Base-by-base conservation (phyloP, 2,113 vertebrate genomes). In the Lota lota region DNA sequence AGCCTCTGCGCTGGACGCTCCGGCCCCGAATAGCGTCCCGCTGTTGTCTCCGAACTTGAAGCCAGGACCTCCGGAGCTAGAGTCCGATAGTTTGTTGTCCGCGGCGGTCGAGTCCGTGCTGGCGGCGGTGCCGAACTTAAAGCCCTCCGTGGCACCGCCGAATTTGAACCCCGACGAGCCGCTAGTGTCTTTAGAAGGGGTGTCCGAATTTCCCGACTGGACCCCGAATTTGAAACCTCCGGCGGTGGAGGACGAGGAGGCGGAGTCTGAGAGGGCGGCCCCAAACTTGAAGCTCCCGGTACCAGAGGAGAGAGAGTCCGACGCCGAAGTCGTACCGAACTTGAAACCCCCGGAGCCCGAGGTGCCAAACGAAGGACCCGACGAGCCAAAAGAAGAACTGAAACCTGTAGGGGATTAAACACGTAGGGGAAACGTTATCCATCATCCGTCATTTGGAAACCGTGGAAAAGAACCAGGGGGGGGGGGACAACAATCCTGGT, bases 241-340 rank as follows among this genome's bases (percentile, higher is more conserved):
- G 5, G 85, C 76, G 4, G 81, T 58, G 7, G 63, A 28, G 63
- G 89, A 72, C 0, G 67, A 81, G 0, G 81, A 70, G 67, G 83
- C 3, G 33, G 74, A 75, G 19, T 90, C 82, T 21, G 82, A 61
- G 0, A 73, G 64, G 1, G 78, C 70, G 18, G 68, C 78, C 68
- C 93, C 95, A 77, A 95, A 96, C 85, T 96, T 96, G 74, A 97
- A 93, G 66, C 85, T 88, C 63, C 87, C 91, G 75, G 90, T 71
- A 33, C 14, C 84, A 0, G 76, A 72, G 47, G 78, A 1, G 40
- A 47, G 62, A 28, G 74, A 79, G 72, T 85, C 84, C 63, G 88
- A 79, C 36, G 76, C 72, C 22, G 87, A 78, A 36, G 78, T 70
- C 20, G 85, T 83, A 76, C 94, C 96, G 80, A 97, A 97, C 83